Conservation (phyloP, 2,888 invertebrate genomes). For the Lycophotia porphyrea region DNA sequence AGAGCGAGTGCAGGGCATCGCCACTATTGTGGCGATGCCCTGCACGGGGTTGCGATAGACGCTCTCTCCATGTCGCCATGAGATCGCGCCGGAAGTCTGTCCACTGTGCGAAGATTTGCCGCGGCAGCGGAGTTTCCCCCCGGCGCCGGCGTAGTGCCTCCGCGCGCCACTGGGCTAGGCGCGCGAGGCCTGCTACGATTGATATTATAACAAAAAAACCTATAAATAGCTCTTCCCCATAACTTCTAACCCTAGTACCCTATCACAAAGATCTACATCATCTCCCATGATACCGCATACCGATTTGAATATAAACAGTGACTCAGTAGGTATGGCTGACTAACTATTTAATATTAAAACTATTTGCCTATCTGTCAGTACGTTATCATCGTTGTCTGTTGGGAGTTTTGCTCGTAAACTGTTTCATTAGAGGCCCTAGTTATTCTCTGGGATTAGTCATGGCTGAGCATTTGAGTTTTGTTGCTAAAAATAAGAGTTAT, state of each 20-base stretch:
- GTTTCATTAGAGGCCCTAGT: conserved; percentile 18
- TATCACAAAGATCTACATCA: conserved; percentile 23
- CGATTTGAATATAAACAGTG: conserved; percentile 52
- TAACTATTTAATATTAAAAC: conserved; percentile 45
- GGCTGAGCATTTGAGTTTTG: conserved; percentile 8
- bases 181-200: too few species aligned
- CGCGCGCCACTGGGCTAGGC: too few species aligned
- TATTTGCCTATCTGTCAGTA: conserved; percentile 53
- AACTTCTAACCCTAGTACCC: not conserved
- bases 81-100: too few species aligned
- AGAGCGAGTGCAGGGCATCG: too few species aligned
- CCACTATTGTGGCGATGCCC: too few species aligned
- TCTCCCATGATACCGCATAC: conserved; percentile 44
- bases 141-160: too few species aligned
- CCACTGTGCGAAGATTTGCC: too few species aligned
- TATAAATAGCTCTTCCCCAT: not conserved
- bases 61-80: too few species aligned
- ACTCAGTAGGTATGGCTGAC: conserved; percentile 47
- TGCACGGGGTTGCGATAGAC: too few species aligned
- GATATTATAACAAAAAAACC: not conserved
- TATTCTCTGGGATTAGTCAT: conserved; percentile 38
- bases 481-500: conserved; percentile 22
- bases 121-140: too few species aligned
- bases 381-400: conserved; percentile 39
- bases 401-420: conserved; percentile 44